Evolutionary conservation across 2,797 vertebrate species (phyloP).

Genomic region (Pangasius djambal): DNA sequence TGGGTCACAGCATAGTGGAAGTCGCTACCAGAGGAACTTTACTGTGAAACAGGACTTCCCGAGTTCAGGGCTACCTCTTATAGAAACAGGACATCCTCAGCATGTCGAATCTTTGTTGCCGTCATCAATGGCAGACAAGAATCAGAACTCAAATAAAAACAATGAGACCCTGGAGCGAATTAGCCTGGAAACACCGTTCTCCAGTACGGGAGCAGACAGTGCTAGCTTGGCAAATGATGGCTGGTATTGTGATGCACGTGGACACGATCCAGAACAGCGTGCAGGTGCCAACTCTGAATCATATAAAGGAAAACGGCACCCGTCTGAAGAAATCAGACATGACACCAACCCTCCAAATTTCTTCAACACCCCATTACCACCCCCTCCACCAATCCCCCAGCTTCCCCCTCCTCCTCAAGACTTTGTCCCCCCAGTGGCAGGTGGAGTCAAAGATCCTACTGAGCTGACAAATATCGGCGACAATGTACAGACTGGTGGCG

Average conservation of each 20-base stretch:
- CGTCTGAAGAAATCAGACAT: conserved; percentile 53
- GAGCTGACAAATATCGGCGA: conserved; percentile 48
- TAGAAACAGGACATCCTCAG: conserved; percentile 10
- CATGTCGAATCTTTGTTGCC: conserved; percentile 27
- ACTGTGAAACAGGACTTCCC: conserved; percentile 13
- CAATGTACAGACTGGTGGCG: not conserved
- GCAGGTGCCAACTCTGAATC: conserved; percentile 30
- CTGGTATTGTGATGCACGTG: conserved; percentile 73
- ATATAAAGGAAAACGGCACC: conserved; percentile 49
- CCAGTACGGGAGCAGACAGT: conserved; percentile 46
- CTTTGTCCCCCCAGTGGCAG: conserved; percentile 48
- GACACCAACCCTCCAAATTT: conserved; percentile 56
- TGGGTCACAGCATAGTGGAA: conserved; percentile 17
- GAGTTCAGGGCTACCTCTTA: conserved; percentile 25
- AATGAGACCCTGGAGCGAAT: conserved; percentile 77
- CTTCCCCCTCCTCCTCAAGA: conserved; percentile 68
- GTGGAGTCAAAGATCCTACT: conserved; percentile 44
- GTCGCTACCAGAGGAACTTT: conserved; percentile 33
- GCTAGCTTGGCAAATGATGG: conserved; percentile 60
- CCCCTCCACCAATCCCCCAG: conserved; percentile 74
- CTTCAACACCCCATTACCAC: conserved; percentile 62
- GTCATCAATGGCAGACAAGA: conserved; percentile 15
- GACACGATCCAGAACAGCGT: conserved; percentile 53
- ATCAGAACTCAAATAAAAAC: conserved; percentile 52
- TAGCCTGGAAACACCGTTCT: conserved; percentile 57